Percentiles rank a stretch among this genome's conserved stretches.
Conservation (phyloP, 1,140 invertebrate species). For the Vanessa tameamea region DNA sequence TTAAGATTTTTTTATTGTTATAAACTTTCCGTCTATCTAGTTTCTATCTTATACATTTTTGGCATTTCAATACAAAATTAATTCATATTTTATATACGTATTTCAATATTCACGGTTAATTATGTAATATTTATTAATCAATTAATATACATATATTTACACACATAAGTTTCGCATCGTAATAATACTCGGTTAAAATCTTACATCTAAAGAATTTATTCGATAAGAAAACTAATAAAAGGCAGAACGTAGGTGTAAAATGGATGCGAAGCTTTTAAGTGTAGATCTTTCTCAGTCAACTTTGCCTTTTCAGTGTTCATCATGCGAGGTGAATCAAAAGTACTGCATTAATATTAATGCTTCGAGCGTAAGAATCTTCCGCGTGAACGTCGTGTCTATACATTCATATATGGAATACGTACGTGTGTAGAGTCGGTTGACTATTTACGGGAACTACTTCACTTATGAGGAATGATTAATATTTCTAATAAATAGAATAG, state of each 20-base stretch:
- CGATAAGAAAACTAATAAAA: background rate
- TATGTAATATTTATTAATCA: no score
- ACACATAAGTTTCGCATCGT: background rate
- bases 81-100: no score
- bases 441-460: background rate
- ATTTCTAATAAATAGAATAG: no score
- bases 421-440: background rate
- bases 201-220: background rate
- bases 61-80: no score
- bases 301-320: background rate
- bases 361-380: background rate
- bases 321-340: background rate
- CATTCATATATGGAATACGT: background rate
- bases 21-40: no score
- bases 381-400: background rate
- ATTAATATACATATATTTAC: no score
- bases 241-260: background rate
- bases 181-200: background rate
- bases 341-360: conserved; percentile 6
- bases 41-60: no score
- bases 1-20: no score
- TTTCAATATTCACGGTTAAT: no score
- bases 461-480: no score
- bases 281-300: background rate
- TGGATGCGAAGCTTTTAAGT: background rate